A percentile compares a stretch with the other conserved stretches of the same genome.
These are phyloP conservation scores for Epizoanthus fatuus DNA, from an alignment of 92 coral and sea anemone species.

Conservation along the genomic window DNA sequence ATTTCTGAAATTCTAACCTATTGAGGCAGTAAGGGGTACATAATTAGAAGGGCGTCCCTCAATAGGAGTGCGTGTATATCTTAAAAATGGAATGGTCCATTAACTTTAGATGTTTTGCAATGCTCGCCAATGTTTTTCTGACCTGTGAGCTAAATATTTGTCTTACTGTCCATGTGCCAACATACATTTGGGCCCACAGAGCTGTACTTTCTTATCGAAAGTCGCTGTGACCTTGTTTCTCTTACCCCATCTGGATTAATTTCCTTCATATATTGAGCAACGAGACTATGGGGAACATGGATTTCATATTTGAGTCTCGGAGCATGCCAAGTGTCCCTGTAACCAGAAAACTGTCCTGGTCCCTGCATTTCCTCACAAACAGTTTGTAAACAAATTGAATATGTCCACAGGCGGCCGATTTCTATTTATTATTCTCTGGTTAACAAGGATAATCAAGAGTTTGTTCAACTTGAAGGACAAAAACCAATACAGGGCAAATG, in stretches of 20 bases:
- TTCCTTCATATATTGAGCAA: slow-evolving; percentile 52
- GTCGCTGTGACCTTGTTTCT: slow-evolving; percentile 34
- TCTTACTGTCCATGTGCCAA: slow-evolving; percentile 53
- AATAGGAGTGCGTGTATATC: slow-evolving; percentile 3
- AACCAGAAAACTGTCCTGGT: slow-evolving; percentile 50
- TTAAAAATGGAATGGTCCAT: no score
- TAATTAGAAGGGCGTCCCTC: no score
- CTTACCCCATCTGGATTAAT: slow-evolving; percentile 62
- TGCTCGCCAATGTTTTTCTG: background rate
- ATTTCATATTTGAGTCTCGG: slow-evolving; percentile 37
- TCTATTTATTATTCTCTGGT: no score
- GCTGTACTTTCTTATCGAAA: slow-evolving; percentile 33
- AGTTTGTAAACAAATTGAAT: no score
- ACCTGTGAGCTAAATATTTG: no score
- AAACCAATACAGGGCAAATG: no score
- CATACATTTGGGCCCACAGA: slow-evolving; percentile 50
- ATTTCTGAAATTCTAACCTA: no score
- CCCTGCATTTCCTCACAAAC: slow-evolving; percentile 29
- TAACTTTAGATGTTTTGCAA: background rate
- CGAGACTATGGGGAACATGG: slow-evolving; percentile 52
- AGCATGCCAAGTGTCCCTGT: slow-evolving; percentile 65
- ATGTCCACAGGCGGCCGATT: background rate
- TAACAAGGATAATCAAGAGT: no score
- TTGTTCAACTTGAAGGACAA: no score
- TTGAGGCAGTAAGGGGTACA: no score